A percentile compares a stretch with the other conserved stretches of the same genome.
phyloP scores from a whole-genome alignment of 2,113 vertebrate genomes.

The Tetrao urogallus region DNA sequence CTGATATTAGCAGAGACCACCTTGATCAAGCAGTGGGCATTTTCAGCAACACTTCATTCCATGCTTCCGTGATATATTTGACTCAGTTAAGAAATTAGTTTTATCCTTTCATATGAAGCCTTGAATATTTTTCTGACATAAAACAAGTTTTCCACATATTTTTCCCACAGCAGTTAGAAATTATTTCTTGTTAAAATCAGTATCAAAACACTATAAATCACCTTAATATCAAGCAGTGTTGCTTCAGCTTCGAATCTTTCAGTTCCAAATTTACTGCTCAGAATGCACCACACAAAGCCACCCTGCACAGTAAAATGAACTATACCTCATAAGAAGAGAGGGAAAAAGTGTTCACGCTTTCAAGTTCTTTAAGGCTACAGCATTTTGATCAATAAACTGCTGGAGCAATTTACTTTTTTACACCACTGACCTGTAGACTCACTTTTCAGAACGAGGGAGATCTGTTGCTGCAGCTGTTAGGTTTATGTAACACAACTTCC shows the following conservation, averaged over 20 bases:
- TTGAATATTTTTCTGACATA: neutral
- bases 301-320: constrained; percentile 30
- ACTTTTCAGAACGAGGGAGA: constrained; percentile 47
- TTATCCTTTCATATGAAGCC: neutral
- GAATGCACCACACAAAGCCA: neutral
- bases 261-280: constrained; percentile 34
- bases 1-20: neutral
- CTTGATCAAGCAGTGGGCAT: neutral
- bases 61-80: neutral
- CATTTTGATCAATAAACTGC: constrained; percentile 67
- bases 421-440: constrained; percentile 21
- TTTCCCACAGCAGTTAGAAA: neutral
- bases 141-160: neutral
- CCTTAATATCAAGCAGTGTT: neutral
- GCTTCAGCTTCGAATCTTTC: neutral
- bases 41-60: neutral
- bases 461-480: neutral
- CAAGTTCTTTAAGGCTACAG: constrained; percentile 30
- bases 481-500: constrained; percentile 26
- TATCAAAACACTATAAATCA: neutral
- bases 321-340: neutral
- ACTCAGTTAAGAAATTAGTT: neutral
- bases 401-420: constrained; percentile 57
- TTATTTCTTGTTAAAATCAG: neutral
- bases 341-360: neutral